phyloP scores from a whole-genome alignment of 2,797 vertebrate species.

The Schizothorax lantsangensis region DNA sequence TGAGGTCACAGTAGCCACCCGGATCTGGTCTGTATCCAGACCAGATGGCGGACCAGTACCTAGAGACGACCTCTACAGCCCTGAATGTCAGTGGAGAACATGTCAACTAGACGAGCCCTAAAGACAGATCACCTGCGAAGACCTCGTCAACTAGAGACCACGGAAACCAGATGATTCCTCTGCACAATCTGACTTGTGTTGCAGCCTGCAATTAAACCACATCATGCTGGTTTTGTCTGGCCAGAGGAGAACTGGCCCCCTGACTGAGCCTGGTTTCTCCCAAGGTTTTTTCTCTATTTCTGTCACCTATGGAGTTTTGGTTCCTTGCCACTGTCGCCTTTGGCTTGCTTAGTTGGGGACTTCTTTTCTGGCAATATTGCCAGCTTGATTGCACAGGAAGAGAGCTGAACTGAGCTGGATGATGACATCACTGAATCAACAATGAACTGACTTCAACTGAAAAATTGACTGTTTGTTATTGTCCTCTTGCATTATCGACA shows the following conservation, averaged over 20 bases:
- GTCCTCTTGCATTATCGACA: too few species aligned
- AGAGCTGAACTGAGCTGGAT: too few species aligned
- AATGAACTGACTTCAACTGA: too few species aligned
- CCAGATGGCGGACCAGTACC: too few species aligned
- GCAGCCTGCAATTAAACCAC: background rate
- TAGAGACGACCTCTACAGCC: background rate
- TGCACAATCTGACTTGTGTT: background rate
- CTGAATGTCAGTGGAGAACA: background rate
- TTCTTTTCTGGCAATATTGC: background rate
- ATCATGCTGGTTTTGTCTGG: background rate
- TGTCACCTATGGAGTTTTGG: background rate
- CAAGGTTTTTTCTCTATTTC: background rate
- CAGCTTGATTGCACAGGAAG: too few species aligned
- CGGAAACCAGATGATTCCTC: background rate
- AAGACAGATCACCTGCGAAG: background rate
- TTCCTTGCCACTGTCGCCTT: background rate
- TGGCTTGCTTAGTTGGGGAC: background rate
- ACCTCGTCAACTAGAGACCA: background rate
- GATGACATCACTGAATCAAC: too few species aligned
- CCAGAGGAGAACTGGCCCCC: background rate
- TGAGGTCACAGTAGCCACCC: background rate
- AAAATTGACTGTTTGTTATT: too few species aligned
- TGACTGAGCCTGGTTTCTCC: background rate
- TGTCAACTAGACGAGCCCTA: background rate
- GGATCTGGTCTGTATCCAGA: background rate